Percentiles rank a stretch among this genome's conserved stretches.
These are phyloP conservation scores for Marmota monax DNA, from an alignment of 2,113 vertebrate genomes.

Conservation along the genomic window DNA sequence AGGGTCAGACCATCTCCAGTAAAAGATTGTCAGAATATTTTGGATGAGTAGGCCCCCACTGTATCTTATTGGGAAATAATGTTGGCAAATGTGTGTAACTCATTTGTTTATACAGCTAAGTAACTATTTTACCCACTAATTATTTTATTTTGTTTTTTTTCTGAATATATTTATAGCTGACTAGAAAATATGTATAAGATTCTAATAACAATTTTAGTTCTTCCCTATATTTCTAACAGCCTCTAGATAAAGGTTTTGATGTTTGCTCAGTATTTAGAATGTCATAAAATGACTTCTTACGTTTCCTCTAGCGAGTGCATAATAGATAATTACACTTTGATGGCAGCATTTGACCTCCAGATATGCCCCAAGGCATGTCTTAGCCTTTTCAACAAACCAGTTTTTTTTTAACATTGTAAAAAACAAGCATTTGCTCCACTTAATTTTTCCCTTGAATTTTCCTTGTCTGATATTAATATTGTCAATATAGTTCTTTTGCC, in stretches of 20 bases:
- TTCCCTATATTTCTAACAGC: neutral
- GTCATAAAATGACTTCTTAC: neutral
- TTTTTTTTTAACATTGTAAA: neutral
- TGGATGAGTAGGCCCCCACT: neutral
- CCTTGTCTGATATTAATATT: neutral
- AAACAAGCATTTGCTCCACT: neutral
- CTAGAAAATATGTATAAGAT: neutral
- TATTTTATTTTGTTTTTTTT: neutral
- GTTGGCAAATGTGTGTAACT: neutral
- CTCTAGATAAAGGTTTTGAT: neutral
- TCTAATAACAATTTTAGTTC: neutral
- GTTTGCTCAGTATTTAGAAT: neutral
- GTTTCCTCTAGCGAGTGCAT: neutral
- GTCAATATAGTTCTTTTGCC: neutral
- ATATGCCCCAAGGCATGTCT: too few relatives aligned
- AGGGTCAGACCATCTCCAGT: too few relatives aligned
- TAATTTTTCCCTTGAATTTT: neutral
- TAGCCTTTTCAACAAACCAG: neutral
- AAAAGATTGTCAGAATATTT: neutral
- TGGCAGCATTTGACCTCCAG: neutral
- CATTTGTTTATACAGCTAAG: neutral
- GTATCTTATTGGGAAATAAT: neutral
- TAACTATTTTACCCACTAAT: neutral
- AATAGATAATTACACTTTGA: neutral
- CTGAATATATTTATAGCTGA: neutral